A percentile compares a stretch with the other conserved stretches of the same genome.
phyloP scores from a whole-genome alignment of 1,140 invertebrate genomes.

The Drosophila rhopaloa region DNA sequence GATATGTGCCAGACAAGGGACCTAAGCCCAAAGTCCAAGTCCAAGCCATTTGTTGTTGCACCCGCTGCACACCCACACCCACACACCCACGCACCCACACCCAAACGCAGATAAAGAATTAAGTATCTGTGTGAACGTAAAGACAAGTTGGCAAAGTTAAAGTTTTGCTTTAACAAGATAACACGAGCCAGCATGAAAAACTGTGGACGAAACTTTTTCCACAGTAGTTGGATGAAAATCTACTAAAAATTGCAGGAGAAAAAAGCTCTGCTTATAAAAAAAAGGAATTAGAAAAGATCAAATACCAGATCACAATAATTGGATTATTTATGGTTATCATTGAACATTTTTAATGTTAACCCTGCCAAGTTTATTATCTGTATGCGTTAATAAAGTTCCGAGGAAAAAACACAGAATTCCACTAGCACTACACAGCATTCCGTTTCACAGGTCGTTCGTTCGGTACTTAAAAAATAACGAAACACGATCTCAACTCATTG shows the following conservation, averaged over 20 bases:
- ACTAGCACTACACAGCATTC: not conserved
- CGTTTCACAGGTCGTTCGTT: conserved; percentile 22
- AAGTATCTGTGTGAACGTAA: conserved; percentile 64
- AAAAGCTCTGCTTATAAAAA: conserved; percentile 6
- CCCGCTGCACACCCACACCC: conserved; percentile 26
- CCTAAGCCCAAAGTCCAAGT: conserved; percentile 46
- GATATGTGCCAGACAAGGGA: conserved; percentile 77
- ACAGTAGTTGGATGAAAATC: conserved; percentile 25
- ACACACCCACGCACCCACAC: conserved; percentile 10
- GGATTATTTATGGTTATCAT: not conserved
- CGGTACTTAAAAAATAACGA: conserved; percentile 56
- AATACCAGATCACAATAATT: not conserved
- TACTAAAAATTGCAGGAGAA: conserved; percentile 11
- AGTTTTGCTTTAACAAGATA: conserved; percentile 83
- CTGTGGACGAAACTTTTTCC: conserved; percentile 76
- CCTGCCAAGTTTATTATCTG: not conserved
- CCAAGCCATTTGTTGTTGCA: conserved; percentile 70
- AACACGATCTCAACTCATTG: conserved; percentile 69
- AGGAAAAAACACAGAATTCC: not conserved
- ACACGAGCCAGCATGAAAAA: conserved; percentile 82
- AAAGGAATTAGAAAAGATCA: conserved; percentile 10
- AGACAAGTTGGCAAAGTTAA: conserved; percentile 78
- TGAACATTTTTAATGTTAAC: not conserved
- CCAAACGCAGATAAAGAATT: conserved; percentile 43
- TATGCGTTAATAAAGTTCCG: not conserved